phyloP scores from a whole-genome alignment of 2,888 invertebrate genomes.

The Sphinx pinastri region DNA sequence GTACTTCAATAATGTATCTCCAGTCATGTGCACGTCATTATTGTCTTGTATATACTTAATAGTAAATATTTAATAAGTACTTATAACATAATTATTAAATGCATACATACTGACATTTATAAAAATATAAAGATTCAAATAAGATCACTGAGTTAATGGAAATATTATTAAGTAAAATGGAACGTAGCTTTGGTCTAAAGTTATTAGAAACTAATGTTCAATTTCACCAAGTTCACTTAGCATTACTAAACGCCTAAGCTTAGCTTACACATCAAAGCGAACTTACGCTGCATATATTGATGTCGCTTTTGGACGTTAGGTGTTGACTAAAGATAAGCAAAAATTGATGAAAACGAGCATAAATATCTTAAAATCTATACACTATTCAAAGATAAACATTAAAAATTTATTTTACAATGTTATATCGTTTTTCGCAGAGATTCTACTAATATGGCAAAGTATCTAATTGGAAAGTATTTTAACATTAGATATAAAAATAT shows the following conservation, averaged over 20 bases:
- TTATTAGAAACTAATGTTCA: slow-evolving; percentile 43
- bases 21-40: not conserved
- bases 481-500: slow-evolving; percentile 18
- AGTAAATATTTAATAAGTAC: slow-evolving; percentile 33
- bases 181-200: slow-evolving; percentile 55
- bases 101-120: slow-evolving; percentile 28
- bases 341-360: not conserved
- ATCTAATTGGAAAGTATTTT: not conserved
- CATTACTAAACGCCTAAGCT: not conserved
- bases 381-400: slow-evolving; percentile 8
- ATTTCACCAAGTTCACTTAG: not conserved
- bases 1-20: too few species aligned
- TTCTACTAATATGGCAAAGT: slow-evolving; percentile 14
- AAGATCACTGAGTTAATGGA: slow-evolving; percentile 28
- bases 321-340: not conserved
- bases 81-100: slow-evolving; percentile 29
- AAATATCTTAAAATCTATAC: not conserved
- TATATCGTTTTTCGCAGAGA: not conserved
- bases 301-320: not conserved
- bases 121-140: slow-evolving; percentile 25
- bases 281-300: too few species aligned
- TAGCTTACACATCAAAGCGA: too few species aligned
- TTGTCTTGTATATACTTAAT: not conserved
- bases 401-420: not conserved
- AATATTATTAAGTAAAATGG: slow-evolving; percentile 32